These are phyloP conservation scores for Sylvietta virens DNA, from an alignment of 2,113 vertebrate genomes.

Conservation along the genomic window DNA sequence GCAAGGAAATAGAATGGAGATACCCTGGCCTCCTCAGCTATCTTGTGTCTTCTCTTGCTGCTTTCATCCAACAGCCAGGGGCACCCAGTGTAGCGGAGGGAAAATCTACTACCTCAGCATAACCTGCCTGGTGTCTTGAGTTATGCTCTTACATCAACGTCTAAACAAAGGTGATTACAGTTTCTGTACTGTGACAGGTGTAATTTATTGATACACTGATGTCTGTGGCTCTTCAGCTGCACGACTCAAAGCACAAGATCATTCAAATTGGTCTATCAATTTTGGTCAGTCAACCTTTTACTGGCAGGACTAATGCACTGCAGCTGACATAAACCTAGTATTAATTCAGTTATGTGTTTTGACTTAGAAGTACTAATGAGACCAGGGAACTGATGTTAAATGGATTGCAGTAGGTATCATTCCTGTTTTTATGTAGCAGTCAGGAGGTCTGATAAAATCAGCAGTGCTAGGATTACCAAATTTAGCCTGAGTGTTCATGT, in stretches of 20 bases:
- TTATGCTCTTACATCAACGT: accelerated
- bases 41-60: not conserved
- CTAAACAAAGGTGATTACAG: not conserved
- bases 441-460: not conserved
- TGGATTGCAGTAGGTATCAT: not conserved
- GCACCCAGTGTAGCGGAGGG: accelerated
- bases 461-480: not conserved
- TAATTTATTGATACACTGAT: not conserved
- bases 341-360: not conserved
- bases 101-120: not conserved
- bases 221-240: not conserved
- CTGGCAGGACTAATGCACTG: not conserved
- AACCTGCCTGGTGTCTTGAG: not conserved
- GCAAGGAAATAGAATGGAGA: not conserved
- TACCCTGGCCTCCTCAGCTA: not conserved
- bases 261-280: not conserved
- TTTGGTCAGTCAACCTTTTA: not conserved
- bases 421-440: not conserved
- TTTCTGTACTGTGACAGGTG: not conserved
- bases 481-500: not conserved
- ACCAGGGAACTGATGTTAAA: not conserved
- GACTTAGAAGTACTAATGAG: not conserved
- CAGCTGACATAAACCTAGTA: not conserved
- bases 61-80: not conserved
- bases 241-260: not conserved